A percentile compares a stretch with the other conserved stretches of the same genome.
Conservation (phyloP, 1,140 invertebrate species). For the Phthorimaea operculella region DNA sequence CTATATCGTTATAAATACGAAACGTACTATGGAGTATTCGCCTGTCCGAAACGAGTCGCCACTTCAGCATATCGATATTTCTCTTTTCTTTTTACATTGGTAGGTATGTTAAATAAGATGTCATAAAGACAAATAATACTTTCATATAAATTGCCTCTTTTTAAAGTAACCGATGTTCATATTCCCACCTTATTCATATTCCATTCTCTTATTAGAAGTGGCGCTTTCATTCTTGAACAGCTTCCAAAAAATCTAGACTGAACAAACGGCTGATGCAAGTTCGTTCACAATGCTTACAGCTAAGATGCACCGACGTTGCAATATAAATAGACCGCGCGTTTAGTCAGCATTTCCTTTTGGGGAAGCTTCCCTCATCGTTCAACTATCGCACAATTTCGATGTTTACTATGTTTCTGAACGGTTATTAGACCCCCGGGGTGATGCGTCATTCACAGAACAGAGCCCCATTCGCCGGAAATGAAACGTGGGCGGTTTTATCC, state of each 20-base stretch:
- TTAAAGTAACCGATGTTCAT: too few species aligned
- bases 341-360: too few species aligned
- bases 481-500: conserved; percentile 8
- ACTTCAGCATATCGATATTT: too few species aligned
- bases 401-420: conserved; percentile 1
- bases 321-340: too few species aligned
- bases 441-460: conserved; percentile 17
- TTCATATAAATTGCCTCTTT: too few species aligned
- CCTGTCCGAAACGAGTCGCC: too few species aligned
- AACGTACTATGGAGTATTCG: too few species aligned
- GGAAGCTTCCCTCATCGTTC: not conserved
- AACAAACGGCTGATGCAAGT: not conserved
- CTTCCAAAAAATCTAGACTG: not conserved
- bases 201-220: not conserved
- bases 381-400: not conserved
- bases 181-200: too few species aligned
- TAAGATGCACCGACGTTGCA: not conserved
- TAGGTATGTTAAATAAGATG: too few species aligned
- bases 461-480: conserved; percentile 14
- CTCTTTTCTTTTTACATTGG: too few species aligned
- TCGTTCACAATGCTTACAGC: not conserved
- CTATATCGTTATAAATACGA: too few species aligned
- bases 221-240: not conserved
- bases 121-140: too few species aligned
- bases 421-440: conserved; percentile 14